These are phyloP conservation scores for Drosophila tsacasi DNA, from an alignment of 1,140 invertebrate genomes.

Conservation along the genomic window DNA sequence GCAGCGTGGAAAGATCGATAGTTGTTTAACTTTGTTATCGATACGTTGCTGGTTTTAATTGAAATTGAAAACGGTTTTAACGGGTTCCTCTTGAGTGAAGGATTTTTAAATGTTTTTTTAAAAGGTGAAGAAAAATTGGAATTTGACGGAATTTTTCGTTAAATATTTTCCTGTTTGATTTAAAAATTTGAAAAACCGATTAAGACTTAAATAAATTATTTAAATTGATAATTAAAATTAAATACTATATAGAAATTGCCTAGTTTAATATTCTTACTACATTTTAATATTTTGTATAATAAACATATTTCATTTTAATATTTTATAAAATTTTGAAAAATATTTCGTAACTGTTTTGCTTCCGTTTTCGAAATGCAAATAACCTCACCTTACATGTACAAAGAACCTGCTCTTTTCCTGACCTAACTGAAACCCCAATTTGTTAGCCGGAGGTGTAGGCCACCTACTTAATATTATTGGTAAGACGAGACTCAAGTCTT, in stretches of 20 bases:
- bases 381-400: not conserved
- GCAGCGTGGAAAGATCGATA: conserved; percentile 8
- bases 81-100: not conserved
- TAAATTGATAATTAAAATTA: no score
- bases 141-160: not conserved
- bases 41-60: conserved; percentile 29
- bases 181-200: not conserved
- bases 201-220: not conserved
- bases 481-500: conserved; percentile 14
- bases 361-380: conserved; percentile 11
- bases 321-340: not conserved
- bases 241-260: not conserved
- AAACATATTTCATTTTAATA: not conserved
- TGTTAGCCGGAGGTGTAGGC: conserved; percentile 42
- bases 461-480: conserved; percentile 38
- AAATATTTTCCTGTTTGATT: not conserved
- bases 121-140: no score
- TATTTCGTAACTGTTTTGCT: not conserved
- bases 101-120: not conserved
- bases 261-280: no score
- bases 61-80: conserved; percentile 18
- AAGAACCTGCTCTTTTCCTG: conserved; percentile 44
- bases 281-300: not conserved
- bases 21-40: conserved; percentile 32
- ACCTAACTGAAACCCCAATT: conserved; percentile 47